Evolutionary conservation across 2,888 invertebrate species (phyloP), one percentile per base, ranked within the genome.

Genomic region (Chrysolina americana): DNA sequence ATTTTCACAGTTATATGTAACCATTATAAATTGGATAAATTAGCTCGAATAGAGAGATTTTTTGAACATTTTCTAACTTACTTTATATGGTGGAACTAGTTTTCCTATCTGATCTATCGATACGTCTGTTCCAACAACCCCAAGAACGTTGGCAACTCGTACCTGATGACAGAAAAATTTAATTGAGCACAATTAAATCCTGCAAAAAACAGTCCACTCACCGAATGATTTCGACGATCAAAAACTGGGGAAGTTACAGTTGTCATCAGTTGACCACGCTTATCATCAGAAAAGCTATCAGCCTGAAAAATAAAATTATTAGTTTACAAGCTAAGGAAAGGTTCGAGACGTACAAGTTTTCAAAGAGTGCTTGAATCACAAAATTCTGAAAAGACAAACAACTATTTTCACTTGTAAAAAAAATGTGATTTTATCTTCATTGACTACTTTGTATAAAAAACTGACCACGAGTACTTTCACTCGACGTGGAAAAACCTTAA

Each of bases 41-140:
- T 6, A 3, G 8, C 8, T 36, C 0, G 36, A 6, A 36, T 6
- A 36, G 36, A 36, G 9, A 17, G 41, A 50, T 17, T 10, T 48
- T n/a, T 47, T 11, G 41, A 65, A 71, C 10, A 70, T 19, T 8
- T 63, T 76, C 68, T 21, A 36, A 69, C 78, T 86, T 90, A 96
- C 96, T 93, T 96, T 96, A 85, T 97, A 96, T 70, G 97, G 94
- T 83, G 98, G 97, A 75, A 98, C 96, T 87, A 98, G 92, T 91
- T 98, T 97, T 88, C 94, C 94, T 84, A 99, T 95, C 89, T 99
- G 96, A 87, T 96, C 94, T 84, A 99, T 93, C 81, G 98, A 97
- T 77, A 99, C 96, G 89, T 99, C 99, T 21, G 98, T 98, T 66
- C 98, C 99, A 76, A 98, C 98, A 53, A 99, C 98, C 68, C 99